Evolutionary conservation across 2,888 invertebrate genomes (phyloP).

Genomic region (Drosophila fungiperda): DNA sequence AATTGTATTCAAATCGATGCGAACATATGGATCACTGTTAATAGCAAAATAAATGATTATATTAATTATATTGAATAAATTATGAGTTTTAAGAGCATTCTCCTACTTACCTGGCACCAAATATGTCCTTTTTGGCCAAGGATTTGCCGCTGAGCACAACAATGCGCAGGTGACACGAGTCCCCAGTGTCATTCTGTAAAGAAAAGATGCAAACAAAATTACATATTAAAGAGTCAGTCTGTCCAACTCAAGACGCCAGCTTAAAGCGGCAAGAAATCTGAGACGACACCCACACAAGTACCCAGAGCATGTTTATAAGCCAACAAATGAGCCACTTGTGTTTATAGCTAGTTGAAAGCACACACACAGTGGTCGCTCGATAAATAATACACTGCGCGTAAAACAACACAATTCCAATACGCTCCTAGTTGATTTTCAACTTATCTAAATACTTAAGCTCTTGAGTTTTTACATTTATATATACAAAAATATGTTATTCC

Average conservation of each 20-base stretch:
- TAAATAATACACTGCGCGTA: neutral
- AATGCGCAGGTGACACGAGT: constrained; percentile 92
- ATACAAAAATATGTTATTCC: too few relatives aligned
- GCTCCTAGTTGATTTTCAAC: too few relatives aligned
- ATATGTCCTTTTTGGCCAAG: constrained; percentile 99
- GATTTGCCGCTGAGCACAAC: constrained; percentile 94
- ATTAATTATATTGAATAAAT: neutral
- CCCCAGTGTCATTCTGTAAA: constrained; percentile 90
- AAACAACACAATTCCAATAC: neutral
- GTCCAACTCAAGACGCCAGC: neutral
- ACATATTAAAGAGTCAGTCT: constrained; percentile 10
- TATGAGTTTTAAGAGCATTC: neutral
- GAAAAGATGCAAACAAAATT: constrained; percentile 40
- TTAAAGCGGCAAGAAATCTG: neutral
- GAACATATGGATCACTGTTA: constrained; percentile 97
- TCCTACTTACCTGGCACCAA: constrained; percentile 94
- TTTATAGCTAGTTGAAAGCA: constrained; percentile 14
- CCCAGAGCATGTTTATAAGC: neutral
- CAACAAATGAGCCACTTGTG: constrained; percentile 55
- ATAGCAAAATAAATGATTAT: neutral
- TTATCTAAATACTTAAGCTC: too few relatives aligned
- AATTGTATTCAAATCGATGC: constrained; percentile 94
- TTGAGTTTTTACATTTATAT: too few relatives aligned
- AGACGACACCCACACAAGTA: neutral
- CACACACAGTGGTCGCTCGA: constrained; percentile 6